Base-by-base conservation (phyloP, 2,888 invertebrate species). In the Dicranocentrus wangi region DNA sequence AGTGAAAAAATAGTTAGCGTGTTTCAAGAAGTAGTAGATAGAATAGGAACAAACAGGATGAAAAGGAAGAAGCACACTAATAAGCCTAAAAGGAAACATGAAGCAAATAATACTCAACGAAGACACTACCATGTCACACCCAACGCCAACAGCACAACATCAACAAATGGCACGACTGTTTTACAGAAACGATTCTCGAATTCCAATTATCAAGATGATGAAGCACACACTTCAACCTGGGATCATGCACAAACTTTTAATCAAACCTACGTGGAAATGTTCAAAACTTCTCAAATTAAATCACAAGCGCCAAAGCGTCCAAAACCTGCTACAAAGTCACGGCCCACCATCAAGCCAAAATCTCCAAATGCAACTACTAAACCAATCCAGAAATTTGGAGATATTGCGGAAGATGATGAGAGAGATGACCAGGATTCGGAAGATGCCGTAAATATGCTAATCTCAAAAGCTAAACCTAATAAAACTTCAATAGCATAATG, bases 211-310 rank as follows among this genome's bases (percentile, higher is more conserved):
- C 72, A 82, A n/a, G 82, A 82, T 17, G 82, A 82, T 27, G 82
- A 82, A 55, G 27, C 27, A 55, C 2, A 55, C 21, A 32, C 10
- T 10, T 7, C 32, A 32, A 10, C 32, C 3, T 32, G 21, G 69
- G 47, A 28, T 1, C 39, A 73, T n/a, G 51, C 70, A n/a, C 81
- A 76, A 10, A 75, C 75, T 15, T 82, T 82, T 47, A 69, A 58
- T n/a, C 75, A 82, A 55, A 82, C 79, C 0, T 82, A 69, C 23
- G 23, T 19, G 7, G 75, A 82, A 10, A 82, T 79, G 68, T 72
- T 82, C 8, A 60, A 79, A 47, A 17, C 5, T 7, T 19, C 68
- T n/a, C 53, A 27, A 17, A 28, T 55, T 15, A 69, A 25, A 53
- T 47, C 63, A 27, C 53, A n/a, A n/a, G n/a, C n/a, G n/a, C n/a